Evolutionary conservation across 2,888 invertebrate species (phyloP).

Genomic region (Meghimatium bilineatum): DNA sequence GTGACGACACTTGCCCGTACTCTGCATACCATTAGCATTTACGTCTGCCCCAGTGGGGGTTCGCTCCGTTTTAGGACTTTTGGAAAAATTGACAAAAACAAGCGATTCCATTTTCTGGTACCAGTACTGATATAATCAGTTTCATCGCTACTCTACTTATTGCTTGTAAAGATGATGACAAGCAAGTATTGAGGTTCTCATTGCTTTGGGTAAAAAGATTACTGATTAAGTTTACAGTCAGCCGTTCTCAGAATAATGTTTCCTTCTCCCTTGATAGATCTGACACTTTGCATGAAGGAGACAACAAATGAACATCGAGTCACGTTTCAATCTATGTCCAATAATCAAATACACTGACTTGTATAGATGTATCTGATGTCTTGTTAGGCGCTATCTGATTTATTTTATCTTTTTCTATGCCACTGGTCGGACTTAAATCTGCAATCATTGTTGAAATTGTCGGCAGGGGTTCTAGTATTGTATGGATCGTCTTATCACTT

Average conservation of each 20-base stretch:
- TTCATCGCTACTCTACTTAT: constrained; percentile 16
- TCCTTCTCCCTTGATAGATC: background rate
- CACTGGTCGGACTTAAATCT: background rate
- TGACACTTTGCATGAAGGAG: background rate
- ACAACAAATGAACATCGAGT: constrained; percentile 1
- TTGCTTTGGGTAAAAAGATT: background rate
- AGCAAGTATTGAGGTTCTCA: background rate
- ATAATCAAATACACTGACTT: background rate
- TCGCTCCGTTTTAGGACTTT: constrained; percentile 39
- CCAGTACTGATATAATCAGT: constrained; percentile 46
- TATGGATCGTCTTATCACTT: too few relatives aligned
- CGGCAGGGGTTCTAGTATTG: too few relatives aligned
- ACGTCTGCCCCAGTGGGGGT: constrained; percentile 20
- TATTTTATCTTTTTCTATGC: background rate
- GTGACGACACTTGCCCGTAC: constrained; percentile 27
- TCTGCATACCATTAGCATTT: constrained; percentile 51
- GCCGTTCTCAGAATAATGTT: constrained; percentile 37
- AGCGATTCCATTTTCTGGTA: constrained; percentile 47
- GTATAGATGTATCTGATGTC: background rate
- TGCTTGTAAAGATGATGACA: constrained; percentile 16
- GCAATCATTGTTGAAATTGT: background rate
- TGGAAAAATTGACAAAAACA: constrained; percentile 34
- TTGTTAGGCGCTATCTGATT: background rate
- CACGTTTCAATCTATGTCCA: background rate
- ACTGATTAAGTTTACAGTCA: constrained; percentile 36